Evolutionary conservation across 2,113 vertebrate genomes (phyloP).

Genomic region (Caretta caretta): DNA sequence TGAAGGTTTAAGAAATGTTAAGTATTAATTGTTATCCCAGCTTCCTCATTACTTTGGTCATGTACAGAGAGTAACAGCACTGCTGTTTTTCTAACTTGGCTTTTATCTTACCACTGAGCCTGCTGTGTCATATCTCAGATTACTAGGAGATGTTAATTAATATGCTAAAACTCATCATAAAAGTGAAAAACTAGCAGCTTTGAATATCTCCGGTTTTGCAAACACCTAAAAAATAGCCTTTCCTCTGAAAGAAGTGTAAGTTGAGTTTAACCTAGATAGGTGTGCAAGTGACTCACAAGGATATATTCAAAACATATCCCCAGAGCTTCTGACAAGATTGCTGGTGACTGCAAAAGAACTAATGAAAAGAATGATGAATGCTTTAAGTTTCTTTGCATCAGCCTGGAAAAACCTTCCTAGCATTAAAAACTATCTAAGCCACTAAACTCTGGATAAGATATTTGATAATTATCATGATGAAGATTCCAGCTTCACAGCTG

Average conservation of each 20-base stretch:
- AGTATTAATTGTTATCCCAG: not conserved
- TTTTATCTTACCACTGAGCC: not conserved
- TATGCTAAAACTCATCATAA: not conserved
- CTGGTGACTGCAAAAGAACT: not conserved
- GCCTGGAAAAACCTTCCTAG: not conserved
- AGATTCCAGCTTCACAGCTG: not conserved
- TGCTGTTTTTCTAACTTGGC: not conserved
- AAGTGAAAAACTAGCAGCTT: not conserved
- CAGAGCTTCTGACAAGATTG: conserved; percentile 2
- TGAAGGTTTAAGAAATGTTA: not conserved
- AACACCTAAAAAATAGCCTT: not conserved
- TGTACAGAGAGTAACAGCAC: not conserved
- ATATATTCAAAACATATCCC: not conserved
- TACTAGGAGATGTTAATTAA: not conserved
- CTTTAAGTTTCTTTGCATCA: not conserved
- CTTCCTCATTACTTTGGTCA: not conserved
- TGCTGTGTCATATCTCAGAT: not conserved
- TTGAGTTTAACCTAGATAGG: not conserved
- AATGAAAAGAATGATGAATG: not conserved
- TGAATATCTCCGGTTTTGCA: not conserved
- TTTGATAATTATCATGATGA: not conserved
- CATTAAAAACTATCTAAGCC: not conserved
- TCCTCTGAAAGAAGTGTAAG: not conserved
- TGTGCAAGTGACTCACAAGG: not conserved
- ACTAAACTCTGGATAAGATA: not conserved